Percentiles rank a stretch among this genome's conserved stretches.
phyloP scores from a whole-genome alignment of 2,797 vertebrate genomes.

The Menidia menidia region DNA sequence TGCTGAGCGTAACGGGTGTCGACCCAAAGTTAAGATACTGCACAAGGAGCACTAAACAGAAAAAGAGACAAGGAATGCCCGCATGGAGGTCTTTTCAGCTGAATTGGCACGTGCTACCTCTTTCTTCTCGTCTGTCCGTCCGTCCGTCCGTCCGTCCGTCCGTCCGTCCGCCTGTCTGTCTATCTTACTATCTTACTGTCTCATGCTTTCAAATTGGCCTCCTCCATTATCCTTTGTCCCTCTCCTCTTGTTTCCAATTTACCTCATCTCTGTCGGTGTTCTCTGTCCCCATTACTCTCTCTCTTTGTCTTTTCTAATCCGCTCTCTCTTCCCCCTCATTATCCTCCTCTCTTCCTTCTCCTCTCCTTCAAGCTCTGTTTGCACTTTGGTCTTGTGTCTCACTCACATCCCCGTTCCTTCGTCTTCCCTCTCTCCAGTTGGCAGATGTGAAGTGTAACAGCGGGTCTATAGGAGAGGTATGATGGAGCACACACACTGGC shows the following conservation, averaged over 20 bases:
- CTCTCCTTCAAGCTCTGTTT: conserved; percentile 37
- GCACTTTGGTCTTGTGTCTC: conserved; percentile 50
- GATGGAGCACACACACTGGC: conserved; percentile 38
- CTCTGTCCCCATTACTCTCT: conserved; percentile 51
- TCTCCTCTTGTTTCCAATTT: conserved; percentile 42
- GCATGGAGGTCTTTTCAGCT: conserved; percentile 11
- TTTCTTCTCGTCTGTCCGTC: neutral
- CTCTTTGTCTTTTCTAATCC: conserved; percentile 52
- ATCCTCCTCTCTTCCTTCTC: conserved; percentile 39
- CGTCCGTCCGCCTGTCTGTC: conserved; percentile 8
- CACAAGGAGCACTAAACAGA: neutral
- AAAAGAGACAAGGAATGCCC: neutral
- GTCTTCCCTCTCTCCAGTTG: neutral
- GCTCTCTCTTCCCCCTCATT: conserved; percentile 45
- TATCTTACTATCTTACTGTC: conserved; percentile 3
- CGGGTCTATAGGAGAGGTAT: conserved; percentile 51
- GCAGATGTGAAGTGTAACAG: conserved; percentile 66
- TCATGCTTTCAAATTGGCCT: conserved; percentile 35
- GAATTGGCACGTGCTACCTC: conserved; percentile 8
- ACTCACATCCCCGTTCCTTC: conserved; percentile 22
- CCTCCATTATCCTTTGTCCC: conserved; percentile 22
- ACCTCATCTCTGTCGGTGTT: conserved; percentile 35
- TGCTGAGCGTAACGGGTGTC: conserved; percentile 18
- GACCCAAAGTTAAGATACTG: conserved; percentile 7
- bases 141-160: conserved; percentile 13